Evolutionary conservation across 2,113 vertebrate genomes (phyloP), one percentile per base, ranked within the genome.

Genomic region (Pollimyrus isidori): DNA sequence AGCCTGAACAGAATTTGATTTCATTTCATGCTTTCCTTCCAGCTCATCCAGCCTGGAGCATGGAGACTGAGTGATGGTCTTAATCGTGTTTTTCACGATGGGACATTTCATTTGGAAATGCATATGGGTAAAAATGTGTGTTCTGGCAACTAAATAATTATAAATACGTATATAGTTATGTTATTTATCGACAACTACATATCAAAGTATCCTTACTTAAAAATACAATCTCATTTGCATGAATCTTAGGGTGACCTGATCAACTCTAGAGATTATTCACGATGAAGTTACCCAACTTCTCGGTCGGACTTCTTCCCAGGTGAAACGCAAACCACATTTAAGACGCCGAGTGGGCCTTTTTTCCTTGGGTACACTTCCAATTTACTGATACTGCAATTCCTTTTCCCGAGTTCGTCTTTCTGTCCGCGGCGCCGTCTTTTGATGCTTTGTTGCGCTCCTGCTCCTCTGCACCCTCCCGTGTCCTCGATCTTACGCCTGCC

Each of bases 401-500:
- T 30, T 45, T 30, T 19, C 85, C 85, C n/a, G 23, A 50, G 84
- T 30, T 50, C 42, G 82, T 4, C 50, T 56, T 50, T 86, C 85
- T 53, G 48, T 86, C 85, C 85, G 48, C 23, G 13, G 48, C 15
- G 92, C 93, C 90, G 93, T 93, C 62, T 91, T 93, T 92, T 92
- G 92, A 92, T 93, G 39, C 92, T 92, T 94, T 46, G 91, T 93
- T 92, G 93, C 93, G 91, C 91, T 91, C 69, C 92, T 90, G 69
- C 93, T 91, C 21, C 92, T 94, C 93, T 94, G 93, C 94, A 93
- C 94, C 91, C 93, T 91, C 92, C 46, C 69, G 5, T 90, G 93
- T 93, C 93, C 92, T 89, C 90, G 92, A 93, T 93, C 92, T 93
- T 94, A 92, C 95, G 94, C 94, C 93, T 94, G 95, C 93, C 56